phyloP scores from a whole-genome alignment of 2,888 invertebrate species.

The Drosophila diplacantha region DNA sequence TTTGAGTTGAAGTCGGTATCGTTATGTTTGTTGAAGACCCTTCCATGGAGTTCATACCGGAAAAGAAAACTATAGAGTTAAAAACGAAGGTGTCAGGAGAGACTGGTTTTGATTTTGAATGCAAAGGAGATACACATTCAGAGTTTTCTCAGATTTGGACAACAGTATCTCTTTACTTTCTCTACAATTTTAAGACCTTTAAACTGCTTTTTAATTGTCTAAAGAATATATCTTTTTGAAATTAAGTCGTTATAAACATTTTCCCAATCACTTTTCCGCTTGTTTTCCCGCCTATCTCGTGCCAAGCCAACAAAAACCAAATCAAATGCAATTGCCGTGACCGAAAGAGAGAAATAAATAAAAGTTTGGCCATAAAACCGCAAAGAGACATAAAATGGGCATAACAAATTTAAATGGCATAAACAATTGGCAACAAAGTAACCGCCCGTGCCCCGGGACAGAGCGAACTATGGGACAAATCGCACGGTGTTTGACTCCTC shows the following conservation, averaged over 20 bases:
- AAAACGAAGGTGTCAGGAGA: too few relatives aligned
- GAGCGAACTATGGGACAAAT: slow-evolving; percentile 19
- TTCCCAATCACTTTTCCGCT: slow-evolving; percentile 1
- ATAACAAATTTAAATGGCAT: slow-evolving; percentile 47
- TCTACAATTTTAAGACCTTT: not conserved
- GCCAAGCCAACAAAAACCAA: slow-evolving; percentile 19
- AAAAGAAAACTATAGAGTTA: not conserved
- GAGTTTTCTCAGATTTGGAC: not conserved
- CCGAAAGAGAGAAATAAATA: slow-evolving; percentile 43
- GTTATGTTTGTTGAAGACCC: too few relatives aligned
- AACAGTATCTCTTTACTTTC: not conserved
- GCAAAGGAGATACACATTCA: too few relatives aligned
- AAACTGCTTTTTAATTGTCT: not conserved
- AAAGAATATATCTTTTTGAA: not conserved
- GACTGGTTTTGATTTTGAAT: not conserved
- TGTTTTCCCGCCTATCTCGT: not conserved
- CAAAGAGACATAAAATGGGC: slow-evolving; percentile 47
- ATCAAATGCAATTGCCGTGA: slow-evolving; percentile 32
- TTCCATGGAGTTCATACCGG: not conserved
- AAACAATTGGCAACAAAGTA: slow-evolving; percentile 51
- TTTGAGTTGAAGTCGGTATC: not conserved
- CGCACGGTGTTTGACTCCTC: slow-evolving; percentile 37
- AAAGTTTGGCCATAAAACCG: slow-evolving; percentile 52
- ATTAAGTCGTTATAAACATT: slow-evolving; percentile 9
- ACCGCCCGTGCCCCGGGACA: not conserved